Evolutionary conservation across 2,888 invertebrate species (phyloP).

Genomic region (Andrena trimmerana): DNA sequence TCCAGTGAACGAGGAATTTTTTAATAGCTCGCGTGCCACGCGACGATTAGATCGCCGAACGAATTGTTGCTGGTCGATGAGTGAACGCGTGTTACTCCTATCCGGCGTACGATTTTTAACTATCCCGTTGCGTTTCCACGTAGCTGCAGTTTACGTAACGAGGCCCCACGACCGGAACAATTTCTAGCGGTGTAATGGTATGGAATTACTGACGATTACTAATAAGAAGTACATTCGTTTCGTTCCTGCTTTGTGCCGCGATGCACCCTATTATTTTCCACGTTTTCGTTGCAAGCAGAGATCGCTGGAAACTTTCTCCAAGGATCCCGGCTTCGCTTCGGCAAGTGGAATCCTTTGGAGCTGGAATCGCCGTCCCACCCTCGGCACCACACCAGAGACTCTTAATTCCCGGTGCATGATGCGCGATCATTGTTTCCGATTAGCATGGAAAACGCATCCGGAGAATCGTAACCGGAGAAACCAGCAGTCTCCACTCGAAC

Average conservation of each 20-base stretch:
- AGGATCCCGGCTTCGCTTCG: background rate
- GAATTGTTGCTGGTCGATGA: background rate
- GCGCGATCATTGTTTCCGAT: no score
- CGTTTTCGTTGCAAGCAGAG: conserved; percentile 2
- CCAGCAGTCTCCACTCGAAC: background rate
- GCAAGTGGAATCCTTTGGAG: no score
- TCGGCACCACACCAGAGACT: background rate
- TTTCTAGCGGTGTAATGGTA: conserved; percentile 33
- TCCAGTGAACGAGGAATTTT: conserved; percentile 9
- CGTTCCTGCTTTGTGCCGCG: background rate
- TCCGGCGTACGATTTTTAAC: conserved; percentile 8
- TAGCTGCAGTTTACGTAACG: conserved; percentile 39
- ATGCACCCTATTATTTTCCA: background rate
- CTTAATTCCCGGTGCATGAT: background rate
- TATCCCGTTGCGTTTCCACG: conserved; percentile 8
- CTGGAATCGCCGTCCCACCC: background rate
- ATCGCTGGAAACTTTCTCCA: conserved; percentile 6
- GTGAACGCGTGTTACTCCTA: background rate
- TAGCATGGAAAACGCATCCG: background rate
- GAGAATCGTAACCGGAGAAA: background rate
- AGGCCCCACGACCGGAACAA: conserved; percentile 29
- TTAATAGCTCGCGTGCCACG: conserved; percentile 36
- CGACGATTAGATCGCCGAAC: conserved; percentile 15
- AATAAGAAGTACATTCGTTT: conserved; percentile 15
- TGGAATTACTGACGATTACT: conserved; percentile 42